Evolutionary conservation across 2,113 vertebrate species (phyloP).

Genomic region (zebrafish (Danio rerio)): DNA sequence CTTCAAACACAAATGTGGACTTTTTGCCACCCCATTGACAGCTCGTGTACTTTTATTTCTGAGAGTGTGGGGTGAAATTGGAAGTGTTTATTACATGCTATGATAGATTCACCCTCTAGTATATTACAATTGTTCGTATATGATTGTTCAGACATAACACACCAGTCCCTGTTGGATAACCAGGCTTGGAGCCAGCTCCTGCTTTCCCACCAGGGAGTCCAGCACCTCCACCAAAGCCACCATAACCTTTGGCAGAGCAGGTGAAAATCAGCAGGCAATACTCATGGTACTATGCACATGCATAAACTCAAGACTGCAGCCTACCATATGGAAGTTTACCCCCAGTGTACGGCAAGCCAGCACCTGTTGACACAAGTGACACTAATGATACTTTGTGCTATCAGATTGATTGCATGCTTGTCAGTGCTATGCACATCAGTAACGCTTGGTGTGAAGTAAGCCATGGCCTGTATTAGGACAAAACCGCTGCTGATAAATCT

Average conservation of each 20-base stretch:
- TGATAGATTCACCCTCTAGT: background rate
- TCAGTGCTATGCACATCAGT: background rate
- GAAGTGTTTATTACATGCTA: no score
- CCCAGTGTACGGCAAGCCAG: constrained; percentile 80
- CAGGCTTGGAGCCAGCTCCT: constrained; percentile 78
- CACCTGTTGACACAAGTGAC: constrained; percentile 72
- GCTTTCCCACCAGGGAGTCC: constrained; percentile 73
- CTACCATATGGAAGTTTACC: constrained; percentile 83
- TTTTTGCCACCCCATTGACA: no score
- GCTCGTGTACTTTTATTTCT: no score
- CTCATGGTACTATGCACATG: background rate
- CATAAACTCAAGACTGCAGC: constrained; percentile 45
- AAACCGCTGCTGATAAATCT: background rate
- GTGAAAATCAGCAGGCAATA: constrained; percentile 20
- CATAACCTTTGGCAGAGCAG: constrained; percentile 78
- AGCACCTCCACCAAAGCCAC: constrained; percentile 73
- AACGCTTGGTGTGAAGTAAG: constrained; percentile 11
- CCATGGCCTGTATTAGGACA: background rate
- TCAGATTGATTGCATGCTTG: background rate
- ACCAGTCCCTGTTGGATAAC: constrained; percentile 93
- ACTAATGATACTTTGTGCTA: background rate
- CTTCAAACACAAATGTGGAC: no score
- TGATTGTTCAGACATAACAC: constrained; percentile 40
- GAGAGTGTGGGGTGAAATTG: background rate
- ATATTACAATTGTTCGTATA: background rate